phyloP scores from a whole-genome alignment of 1,140 invertebrate genomes.

The Daktulosphaira vitifoliae region DNA sequence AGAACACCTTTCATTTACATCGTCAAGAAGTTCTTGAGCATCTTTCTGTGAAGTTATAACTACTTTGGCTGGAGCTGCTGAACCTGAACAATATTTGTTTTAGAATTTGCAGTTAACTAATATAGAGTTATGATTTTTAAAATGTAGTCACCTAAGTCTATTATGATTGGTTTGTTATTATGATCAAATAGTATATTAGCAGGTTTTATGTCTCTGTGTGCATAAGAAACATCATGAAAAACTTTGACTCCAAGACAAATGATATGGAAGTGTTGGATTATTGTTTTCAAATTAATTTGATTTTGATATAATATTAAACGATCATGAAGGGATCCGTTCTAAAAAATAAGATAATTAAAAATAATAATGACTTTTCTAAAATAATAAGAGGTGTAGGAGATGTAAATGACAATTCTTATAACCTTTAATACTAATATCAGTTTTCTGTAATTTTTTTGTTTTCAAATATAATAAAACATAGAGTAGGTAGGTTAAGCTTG shows the following conservation, averaged over 20 bases:
- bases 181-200: slow-evolving; percentile 70
- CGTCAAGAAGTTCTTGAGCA: slow-evolving; percentile 66
- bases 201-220: slow-evolving; percentile 77
- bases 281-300: slow-evolving; percentile 54
- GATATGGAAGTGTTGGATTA: slow-evolving; percentile 61
- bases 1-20: slow-evolving; percentile 72
- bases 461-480: too few species aligned
- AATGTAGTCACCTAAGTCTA: slow-evolving; percentile 61
- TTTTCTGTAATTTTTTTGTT: too few species aligned
- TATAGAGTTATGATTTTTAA: slow-evolving; percentile 8
- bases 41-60: slow-evolving; percentile 63
- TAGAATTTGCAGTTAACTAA: neutral
- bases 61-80: slow-evolving; percentile 62
- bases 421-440: too few species aligned
- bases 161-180: slow-evolving; percentile 63
- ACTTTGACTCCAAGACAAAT: slow-evolving; percentile 67
- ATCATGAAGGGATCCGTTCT: slow-evolving; percentile 67
- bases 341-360: slow-evolving; percentile 35
- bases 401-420: neutral
- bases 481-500: too few species aligned
- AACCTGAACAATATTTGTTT: slow-evolving; percentile 48
- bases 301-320: slow-evolving; percentile 57
- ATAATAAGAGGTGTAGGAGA: too few species aligned
- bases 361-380: slow-evolving; percentile 24
- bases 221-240: slow-evolving; percentile 66